A percentile compares a stretch with the other conserved stretches of the same genome.
phyloP scores from a whole-genome alignment of 2,888 invertebrate species.

The Standfussiana lucernea region DNA sequence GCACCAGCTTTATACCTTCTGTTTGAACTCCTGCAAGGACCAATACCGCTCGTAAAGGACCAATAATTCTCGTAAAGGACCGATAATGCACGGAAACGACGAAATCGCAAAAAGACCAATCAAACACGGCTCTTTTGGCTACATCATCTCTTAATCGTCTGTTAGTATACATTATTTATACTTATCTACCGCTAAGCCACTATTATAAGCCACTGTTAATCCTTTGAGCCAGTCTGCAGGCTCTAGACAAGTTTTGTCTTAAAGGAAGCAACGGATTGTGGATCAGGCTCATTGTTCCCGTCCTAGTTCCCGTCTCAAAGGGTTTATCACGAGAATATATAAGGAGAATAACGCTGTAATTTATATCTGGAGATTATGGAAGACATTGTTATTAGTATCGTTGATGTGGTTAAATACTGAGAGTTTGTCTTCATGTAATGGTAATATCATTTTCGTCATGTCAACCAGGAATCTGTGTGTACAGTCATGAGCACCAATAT shows the following conservation, averaged over 20 bases:
- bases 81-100: background rate
- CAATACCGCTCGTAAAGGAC: background rate
- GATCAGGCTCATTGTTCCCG: slow-evolving; percentile 51
- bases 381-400: slow-evolving; percentile 11
- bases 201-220: slow-evolving; percentile 43
- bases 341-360: slow-evolving; percentile 32
- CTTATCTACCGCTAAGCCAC: background rate
- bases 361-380: slow-evolving; percentile 40
- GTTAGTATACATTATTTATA: background rate
- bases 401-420: background rate
- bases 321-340: slow-evolving; percentile 51
- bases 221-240: slow-evolving; percentile 36
- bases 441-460: background rate
- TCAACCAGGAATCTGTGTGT: too few relatives aligned
- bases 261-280: slow-evolving; percentile 50
- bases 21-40: background rate
- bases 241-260: slow-evolving; percentile 47
- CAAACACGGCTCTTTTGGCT: background rate
- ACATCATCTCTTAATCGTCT: too few relatives aligned
- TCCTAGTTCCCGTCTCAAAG: slow-evolving; percentile 51
- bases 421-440: background rate
- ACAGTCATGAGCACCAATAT: too few relatives aligned
- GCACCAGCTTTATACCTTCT: background rate
- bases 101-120: background rate
- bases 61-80: background rate